Evolutionary conservation across 1,140 invertebrate genomes (phyloP).

Genomic region (Steinernema feltiae): DNA sequence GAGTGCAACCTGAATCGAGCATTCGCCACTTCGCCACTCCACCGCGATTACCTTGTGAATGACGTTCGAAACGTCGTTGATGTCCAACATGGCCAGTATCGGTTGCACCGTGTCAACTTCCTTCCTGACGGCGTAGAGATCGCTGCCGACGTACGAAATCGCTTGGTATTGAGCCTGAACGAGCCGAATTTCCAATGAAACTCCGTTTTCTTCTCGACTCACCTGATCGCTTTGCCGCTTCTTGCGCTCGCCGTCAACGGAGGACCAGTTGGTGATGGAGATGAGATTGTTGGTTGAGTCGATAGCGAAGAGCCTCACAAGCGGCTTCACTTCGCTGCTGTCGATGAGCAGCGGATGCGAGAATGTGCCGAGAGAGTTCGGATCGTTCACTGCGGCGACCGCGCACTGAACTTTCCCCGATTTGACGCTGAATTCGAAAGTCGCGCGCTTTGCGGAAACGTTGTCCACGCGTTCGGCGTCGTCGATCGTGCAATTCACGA

Average conservation of each 20-base stretch:
- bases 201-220: neutral
- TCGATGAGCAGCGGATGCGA: conserved; percentile 48
- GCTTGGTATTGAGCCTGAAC: conserved; percentile 52
- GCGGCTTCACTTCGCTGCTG: conserved; percentile 51
- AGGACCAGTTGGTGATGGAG: conserved; percentile 51
- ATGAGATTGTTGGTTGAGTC: conserved; percentile 51
- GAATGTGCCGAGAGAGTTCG: conserved; percentile 44
- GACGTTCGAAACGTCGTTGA: conserved; percentile 50
- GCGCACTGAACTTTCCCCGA: conserved; percentile 50
- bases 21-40: neutral
- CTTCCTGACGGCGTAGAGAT: conserved; percentile 53
- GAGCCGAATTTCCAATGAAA: neutral
- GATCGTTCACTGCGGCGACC: conserved; percentile 54
- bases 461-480: conserved; percentile 17
- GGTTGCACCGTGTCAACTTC: conserved; percentile 46
- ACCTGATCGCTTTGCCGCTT: conserved; percentile 26
- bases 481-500: conserved; percentile 49
- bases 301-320: conserved; percentile 55
- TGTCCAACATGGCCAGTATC: conserved; percentile 49
- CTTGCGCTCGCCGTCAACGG: conserved; percentile 20
- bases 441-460: neutral
- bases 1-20: conserved; percentile 35
- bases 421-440: conserved; percentile 44
- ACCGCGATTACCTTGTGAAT: conserved; percentile 44
- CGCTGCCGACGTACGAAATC: conserved; percentile 52